Percentiles rank a stretch among this genome's conserved stretches.
Evolutionary conservation across 1,140 invertebrate genomes (phyloP).

Genomic region (Rhyacophila brunnea): DNA sequence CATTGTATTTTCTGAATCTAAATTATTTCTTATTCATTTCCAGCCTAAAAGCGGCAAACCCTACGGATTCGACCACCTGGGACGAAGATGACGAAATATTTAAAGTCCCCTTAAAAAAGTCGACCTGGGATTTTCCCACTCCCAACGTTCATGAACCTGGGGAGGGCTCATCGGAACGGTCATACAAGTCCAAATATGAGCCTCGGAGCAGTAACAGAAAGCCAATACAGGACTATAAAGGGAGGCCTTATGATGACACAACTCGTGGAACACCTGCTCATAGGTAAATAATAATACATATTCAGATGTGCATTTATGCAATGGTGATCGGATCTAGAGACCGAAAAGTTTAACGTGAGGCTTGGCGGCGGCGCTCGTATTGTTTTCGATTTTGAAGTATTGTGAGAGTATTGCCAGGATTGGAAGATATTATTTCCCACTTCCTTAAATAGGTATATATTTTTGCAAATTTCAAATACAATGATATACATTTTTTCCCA

Average conservation of each 20-base stretch:
- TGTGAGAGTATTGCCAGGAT: no score
- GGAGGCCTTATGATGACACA: slow-evolving; percentile 66
- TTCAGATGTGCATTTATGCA: no score
- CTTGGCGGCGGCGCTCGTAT: no score
- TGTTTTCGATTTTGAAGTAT: no score
- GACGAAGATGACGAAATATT: slow-evolving; percentile 87
- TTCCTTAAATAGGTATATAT: no score
- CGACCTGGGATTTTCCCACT: slow-evolving; percentile 92
- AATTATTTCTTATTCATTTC: slow-evolving; percentile 2
- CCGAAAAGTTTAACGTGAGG: no score
- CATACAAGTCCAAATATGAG: slow-evolving; percentile 29
- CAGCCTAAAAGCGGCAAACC: slow-evolving; percentile 65
- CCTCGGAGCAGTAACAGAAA: slow-evolving; percentile 28
- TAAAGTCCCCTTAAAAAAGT: slow-evolving; percentile 61
- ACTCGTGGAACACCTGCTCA: slow-evolving; percentile 80
- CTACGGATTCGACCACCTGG: slow-evolving; percentile 78
- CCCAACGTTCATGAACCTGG: slow-evolving; percentile 60
- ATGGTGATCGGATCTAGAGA: no score
- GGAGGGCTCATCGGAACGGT: slow-evolving; percentile 50
- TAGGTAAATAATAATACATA: slow-evolving; percentile 57
- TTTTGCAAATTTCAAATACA: no score
- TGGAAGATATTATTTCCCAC: no score
- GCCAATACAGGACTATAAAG: slow-evolving; percentile 49
- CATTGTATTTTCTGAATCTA: no score
- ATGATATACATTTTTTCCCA: no score